Conservation (phyloP, 2,797 vertebrate species). For the Melanogrammus aeglefinus region DNA sequence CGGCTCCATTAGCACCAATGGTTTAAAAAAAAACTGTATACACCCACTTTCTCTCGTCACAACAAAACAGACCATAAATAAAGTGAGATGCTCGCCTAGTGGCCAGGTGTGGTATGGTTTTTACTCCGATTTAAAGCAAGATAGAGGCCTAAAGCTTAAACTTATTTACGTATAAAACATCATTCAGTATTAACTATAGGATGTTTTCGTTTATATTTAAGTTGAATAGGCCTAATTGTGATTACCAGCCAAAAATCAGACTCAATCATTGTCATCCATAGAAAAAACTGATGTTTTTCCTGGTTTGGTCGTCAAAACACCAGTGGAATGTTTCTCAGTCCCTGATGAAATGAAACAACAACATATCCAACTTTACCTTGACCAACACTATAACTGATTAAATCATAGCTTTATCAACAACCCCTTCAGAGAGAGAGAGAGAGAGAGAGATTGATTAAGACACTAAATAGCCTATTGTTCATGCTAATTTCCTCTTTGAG, state of each 20-base stretch:
- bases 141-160: not conserved
- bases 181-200: not conserved
- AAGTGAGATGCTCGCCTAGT: not conserved
- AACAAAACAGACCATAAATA: not conserved
- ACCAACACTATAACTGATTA: not conserved
- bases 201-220: not conserved
- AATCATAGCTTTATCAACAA: not conserved
- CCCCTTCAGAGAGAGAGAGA: not conserved
- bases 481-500: constrained; percentile 11
- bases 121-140: constrained; percentile 5
- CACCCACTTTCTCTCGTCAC: too few relatives aligned
- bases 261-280: not conserved
- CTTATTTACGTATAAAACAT: not conserved
- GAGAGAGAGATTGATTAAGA: not conserved
- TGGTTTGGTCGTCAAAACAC: not conserved
- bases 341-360: not conserved
- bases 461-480: not conserved
- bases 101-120: not conserved
- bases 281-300: not conserved
- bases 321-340: not conserved
- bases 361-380: not conserved
- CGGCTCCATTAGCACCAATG: not conserved
- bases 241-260: not conserved
- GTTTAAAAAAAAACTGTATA: not conserved
- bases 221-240: not conserved